Evolutionary conservation across 2,797 vertebrate species (phyloP).

Genomic region (Cheirogaleus major): DNA sequence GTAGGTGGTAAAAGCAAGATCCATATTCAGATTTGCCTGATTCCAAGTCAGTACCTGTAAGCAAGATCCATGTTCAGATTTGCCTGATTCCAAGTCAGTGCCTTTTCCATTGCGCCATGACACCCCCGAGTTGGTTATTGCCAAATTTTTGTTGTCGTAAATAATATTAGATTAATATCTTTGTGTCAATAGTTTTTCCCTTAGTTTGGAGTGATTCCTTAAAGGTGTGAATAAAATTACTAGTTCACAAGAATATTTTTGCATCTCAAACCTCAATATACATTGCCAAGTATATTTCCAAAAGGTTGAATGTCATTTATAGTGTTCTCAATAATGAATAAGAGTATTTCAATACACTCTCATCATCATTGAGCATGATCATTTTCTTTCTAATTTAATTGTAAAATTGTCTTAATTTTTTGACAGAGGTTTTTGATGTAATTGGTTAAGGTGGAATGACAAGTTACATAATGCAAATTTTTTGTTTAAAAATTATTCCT

Average conservation of each 20-base stretch:
- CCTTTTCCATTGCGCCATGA: background rate
- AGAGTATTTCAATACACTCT: background rate
- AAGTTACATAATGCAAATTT: background rate
- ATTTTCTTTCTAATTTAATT: background rate
- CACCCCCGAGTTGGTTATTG: background rate
- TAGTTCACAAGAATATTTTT: background rate
- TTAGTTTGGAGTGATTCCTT: background rate
- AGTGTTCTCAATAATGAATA: background rate
- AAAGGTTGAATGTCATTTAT: background rate
- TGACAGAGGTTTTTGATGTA: background rate
- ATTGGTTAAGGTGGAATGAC: background rate
- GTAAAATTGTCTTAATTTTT: background rate
- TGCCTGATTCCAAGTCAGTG: background rate
- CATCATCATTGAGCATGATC: background rate
- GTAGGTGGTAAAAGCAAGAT: background rate
- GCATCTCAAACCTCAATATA: background rate
- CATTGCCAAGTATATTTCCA: background rate
- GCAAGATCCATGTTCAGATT: background rate
- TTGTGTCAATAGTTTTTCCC: background rate
- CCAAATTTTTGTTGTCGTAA: background rate
- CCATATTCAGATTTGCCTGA: background rate
- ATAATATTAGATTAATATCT: constrained; percentile 10
- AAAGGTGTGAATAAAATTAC: background rate
- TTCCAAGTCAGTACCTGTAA: background rate
- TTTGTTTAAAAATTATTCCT: background rate